Conservation (phyloP, 2,888 invertebrate species). For the Panopea generosa region DNA sequence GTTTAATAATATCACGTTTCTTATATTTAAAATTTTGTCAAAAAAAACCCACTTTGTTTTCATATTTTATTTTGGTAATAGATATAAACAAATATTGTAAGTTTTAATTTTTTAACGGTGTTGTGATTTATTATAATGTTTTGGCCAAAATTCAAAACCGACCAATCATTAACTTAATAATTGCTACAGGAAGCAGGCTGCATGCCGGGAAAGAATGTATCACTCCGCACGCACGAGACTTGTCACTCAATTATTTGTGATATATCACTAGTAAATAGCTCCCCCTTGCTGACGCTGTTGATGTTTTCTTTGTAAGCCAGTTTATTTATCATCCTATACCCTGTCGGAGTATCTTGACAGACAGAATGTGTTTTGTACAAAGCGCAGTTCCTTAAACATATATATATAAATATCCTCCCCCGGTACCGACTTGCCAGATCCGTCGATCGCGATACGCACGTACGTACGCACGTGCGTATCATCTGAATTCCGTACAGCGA, state of each 20-base stretch:
- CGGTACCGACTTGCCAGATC: no score
- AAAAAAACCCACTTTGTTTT: no score
- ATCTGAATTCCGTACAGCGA: no score
- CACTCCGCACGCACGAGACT: constrained; percentile 63
- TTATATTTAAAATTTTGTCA: no score
- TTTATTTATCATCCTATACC: constrained; percentile 63
- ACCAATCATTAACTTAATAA: constrained; percentile 58
- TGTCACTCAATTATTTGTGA: constrained; percentile 65
- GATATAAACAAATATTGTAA: no score
- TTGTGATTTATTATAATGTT: constrained; percentile 21
- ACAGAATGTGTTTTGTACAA: constrained; percentile 29
- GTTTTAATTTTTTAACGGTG: constrained; percentile 21
- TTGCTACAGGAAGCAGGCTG: constrained; percentile 59
- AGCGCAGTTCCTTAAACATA: no score
- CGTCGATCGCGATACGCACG: no score
- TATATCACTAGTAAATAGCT: constrained; percentile 63
- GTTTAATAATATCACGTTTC: no score
- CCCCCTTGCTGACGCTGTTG: constrained; percentile 62
- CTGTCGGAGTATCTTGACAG: constrained; percentile 51
- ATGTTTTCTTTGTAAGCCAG: constrained; percentile 63
- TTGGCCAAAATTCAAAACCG: constrained; percentile 52
- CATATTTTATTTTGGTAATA: no score
- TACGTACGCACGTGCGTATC: no score
- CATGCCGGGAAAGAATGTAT: constrained; percentile 63
- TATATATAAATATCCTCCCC: no score